Conservation (phyloP, 2,888 invertebrate species). For the Cantharis rufa region DNA sequence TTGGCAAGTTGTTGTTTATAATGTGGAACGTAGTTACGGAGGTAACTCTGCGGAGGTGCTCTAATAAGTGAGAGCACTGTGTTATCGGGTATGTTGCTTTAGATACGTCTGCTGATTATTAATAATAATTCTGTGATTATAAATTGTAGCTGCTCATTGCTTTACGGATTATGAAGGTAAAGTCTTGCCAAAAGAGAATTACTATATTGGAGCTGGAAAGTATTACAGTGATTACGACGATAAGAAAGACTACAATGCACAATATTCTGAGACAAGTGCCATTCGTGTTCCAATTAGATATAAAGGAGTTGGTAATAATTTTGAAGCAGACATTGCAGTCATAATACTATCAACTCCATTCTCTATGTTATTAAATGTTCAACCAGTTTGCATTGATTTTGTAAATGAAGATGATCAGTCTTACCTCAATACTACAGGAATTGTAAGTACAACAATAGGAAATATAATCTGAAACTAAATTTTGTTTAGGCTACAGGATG, state of each 20-base stretch:
- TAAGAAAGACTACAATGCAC: slow-evolving; percentile 33
- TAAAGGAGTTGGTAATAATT: slow-evolving; percentile 38
- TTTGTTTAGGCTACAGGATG: slow-evolving; percentile 44
- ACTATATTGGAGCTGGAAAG: slow-evolving; percentile 44
- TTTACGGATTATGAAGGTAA: slow-evolving; percentile 36
- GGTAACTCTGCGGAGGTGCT: slow-evolving; percentile 48
- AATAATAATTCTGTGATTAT: neutral
- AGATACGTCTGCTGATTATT: neutral
- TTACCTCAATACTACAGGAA: slow-evolving; percentile 27
- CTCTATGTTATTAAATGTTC: slow-evolving; percentile 43
- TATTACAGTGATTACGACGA: slow-evolving; percentile 42
- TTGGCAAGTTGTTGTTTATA: slow-evolving; percentile 47
- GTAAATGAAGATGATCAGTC: slow-evolving; percentile 22
- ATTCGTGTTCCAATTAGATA: slow-evolving; percentile 38
- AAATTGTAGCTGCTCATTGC: slow-evolving; percentile 47
- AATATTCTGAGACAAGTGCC: slow-evolving; percentile 12
- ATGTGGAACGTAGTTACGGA: too few relatives aligned
- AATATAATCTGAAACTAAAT: neutral
- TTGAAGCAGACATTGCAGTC: slow-evolving; percentile 48
- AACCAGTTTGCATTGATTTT: slow-evolving; percentile 50
- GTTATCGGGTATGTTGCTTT: slow-evolving; percentile 40
- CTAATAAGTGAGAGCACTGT: slow-evolving; percentile 41
- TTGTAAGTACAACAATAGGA: slow-evolving; percentile 33
- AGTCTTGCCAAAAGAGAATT: slow-evolving; percentile 17
- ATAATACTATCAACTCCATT: slow-evolving; percentile 45